phyloP scores from a whole-genome alignment of 1,140 invertebrate genomes.

The Calycopis cecrops region DNA sequence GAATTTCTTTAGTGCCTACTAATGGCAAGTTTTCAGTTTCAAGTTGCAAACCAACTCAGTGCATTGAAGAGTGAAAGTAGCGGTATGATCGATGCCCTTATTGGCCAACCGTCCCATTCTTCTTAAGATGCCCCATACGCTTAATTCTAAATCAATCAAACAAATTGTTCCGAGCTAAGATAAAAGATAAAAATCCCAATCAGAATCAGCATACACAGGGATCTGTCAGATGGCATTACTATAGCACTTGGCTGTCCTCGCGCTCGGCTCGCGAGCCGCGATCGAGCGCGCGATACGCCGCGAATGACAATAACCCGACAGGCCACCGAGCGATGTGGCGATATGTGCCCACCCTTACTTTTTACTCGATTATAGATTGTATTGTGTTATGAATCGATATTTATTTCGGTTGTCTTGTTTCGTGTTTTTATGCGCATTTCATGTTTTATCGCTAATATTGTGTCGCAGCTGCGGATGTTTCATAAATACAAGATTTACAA shows the following conservation, averaged over 20 bases:
- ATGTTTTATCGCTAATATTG: constrained; percentile 41
- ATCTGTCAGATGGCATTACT: constrained; percentile 44
- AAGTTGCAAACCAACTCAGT: no score
- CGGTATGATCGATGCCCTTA: no score
- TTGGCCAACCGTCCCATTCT: no score
- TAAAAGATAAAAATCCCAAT: constrained; percentile 14
- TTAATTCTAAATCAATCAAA: no score
- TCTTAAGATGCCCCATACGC: no score
- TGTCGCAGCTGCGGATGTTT: constrained; percentile 35
- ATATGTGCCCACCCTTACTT: constrained; percentile 59
- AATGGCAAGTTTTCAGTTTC: no score
- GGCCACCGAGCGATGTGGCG: constrained; percentile 36
- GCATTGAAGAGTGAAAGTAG: no score
- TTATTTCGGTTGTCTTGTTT: constrained; percentile 51
- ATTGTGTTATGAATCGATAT: constrained; percentile 69
- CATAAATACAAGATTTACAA: constrained; percentile 5
- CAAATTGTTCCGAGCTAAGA: not conserved
- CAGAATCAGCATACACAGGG: constrained; percentile 15
- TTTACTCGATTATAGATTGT: constrained; percentile 66
- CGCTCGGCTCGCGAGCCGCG: constrained; percentile 31
- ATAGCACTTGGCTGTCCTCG: constrained; percentile 33
- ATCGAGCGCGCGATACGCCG: constrained; percentile 42
- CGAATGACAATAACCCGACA: constrained; percentile 59
- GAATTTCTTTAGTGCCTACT: no score
- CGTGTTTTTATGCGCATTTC: constrained; percentile 53